Evolutionary conservation across 2,113 vertebrate species (phyloP), one percentile per base, ranked within the genome.

Genomic region (Struthidea cinerea): DNA sequence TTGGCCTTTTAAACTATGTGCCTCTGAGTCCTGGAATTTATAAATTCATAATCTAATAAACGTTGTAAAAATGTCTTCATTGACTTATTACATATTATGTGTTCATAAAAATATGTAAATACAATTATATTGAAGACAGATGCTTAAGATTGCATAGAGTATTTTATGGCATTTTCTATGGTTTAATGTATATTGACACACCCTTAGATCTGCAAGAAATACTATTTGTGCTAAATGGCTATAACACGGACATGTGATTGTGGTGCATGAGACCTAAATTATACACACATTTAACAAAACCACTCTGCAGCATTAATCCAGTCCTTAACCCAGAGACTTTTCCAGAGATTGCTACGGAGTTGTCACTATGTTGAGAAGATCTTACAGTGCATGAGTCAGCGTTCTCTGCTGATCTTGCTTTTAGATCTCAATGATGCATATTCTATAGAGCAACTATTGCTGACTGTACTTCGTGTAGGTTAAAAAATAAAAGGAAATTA

Each of bases 31-130:
- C 96, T 97, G 97, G 96, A 96, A 96, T 98, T 98, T 98, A 97
- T 98, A 98, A 98, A 98, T 98, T 97, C 98, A 96, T 98, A 97
- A 98, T 97, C 97, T 97, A 98, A 98, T 98, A 98, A 98, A 98
- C 96, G 93, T 86, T 98, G 97, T 98, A 98, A 98, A 98, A 98
- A 97, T 70, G 52, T 97, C 97, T 97, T 96, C 92, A 89, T 81
- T 97, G 97, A 96, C 92, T 98, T 87, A 93, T 97, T 98, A 96
- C 77, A 64, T 95, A 57, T 93, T 96, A 42, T 17, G 88, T 96
- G 30, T 96, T 95, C 84, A 61, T 94, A 57, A 89, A 89, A 84
- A 76, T 78, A 74, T 97, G 79, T 97, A 97, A 97, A 96, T 97
- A 95, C 57, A 78, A 46, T 82, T 97, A 64, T 94, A 71, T 80